Percentiles rank a stretch among this genome's conserved stretches.
Evolutionary conservation across 2,888 invertebrate genomes (phyloP).

Genomic region (Neria commutata): DNA sequence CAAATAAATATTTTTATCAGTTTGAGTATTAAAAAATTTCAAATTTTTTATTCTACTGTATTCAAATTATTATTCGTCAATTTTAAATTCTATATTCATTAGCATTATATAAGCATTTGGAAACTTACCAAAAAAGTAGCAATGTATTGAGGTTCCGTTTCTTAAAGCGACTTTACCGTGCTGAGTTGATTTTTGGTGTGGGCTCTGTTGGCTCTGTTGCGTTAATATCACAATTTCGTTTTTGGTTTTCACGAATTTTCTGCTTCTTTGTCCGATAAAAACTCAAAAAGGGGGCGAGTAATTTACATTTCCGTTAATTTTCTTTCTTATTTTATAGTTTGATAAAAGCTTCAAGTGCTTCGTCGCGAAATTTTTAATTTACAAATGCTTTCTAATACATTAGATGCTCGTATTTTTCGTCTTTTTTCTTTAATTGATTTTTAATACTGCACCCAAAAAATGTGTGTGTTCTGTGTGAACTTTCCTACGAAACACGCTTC

Average conservation of each 20-base stretch:
- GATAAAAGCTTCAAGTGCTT: conserved; percentile 7
- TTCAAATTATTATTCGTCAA: no score
- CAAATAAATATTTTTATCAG: no score
- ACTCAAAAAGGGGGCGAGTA: conserved; percentile 52
- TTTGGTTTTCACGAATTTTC: neutral
- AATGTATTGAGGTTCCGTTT: no score
- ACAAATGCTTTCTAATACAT: neutral
- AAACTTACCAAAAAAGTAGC: no score
- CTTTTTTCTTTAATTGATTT: conserved; percentile 9
- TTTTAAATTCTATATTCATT: no score
- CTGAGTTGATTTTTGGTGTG: neutral
- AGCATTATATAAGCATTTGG: no score
- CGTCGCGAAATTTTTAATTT: neutral
- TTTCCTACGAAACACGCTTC: neutral
- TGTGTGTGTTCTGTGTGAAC: no score
- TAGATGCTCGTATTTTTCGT: conserved; percentile 8
- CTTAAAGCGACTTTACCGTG: neutral
- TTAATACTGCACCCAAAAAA: no score
- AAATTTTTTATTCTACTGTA: no score
- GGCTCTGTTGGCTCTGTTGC: neutral
- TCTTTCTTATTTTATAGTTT: conserved; percentile 18
- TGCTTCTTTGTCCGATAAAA: neutral
- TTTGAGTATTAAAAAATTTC: no score
- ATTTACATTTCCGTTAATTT: conserved; percentile 56
- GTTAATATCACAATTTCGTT: conserved; percentile 2